Conservation (phyloP, 2,113 vertebrate species). For the Gorilla gorilla region DNA sequence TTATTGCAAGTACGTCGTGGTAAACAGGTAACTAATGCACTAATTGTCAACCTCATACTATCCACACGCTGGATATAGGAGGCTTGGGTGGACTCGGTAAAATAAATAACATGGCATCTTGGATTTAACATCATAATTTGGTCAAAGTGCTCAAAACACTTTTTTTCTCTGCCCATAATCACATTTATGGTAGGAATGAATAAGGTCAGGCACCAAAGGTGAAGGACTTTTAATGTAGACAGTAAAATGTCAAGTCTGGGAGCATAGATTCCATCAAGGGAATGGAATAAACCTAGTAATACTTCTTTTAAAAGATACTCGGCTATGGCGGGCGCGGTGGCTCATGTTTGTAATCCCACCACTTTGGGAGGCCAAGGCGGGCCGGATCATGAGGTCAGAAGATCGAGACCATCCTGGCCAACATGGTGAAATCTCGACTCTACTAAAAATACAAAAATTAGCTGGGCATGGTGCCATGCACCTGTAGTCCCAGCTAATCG, state of each 20-base stretch:
- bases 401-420: too few species aligned
- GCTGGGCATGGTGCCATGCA: too few species aligned
- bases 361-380: too few species aligned
- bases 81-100: background rate
- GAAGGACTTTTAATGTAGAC: background rate
- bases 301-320: background rate
- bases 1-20: background rate
- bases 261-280: background rate
- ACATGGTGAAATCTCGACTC: too few species aligned
- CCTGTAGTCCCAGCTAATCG: too few species aligned
- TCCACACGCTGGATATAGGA: background rate
- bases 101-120: constrained; percentile 26
- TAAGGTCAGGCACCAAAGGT: background rate
- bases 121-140: constrained; percentile 30
- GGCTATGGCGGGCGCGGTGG: accelerated
- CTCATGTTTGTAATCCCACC: too few species aligned
- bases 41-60: constrained; percentile 7
- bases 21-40: constrained; percentile 58
- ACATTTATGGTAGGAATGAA: background rate
- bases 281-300: constrained; percentile 43
- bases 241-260: constrained; percentile 29
- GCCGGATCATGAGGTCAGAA: too few species aligned
- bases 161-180: background rate
- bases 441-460: too few species aligned
- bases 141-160: background rate